Base-by-base conservation (phyloP, 2,888 invertebrate species). In the Halocaridina rubra region DNA sequence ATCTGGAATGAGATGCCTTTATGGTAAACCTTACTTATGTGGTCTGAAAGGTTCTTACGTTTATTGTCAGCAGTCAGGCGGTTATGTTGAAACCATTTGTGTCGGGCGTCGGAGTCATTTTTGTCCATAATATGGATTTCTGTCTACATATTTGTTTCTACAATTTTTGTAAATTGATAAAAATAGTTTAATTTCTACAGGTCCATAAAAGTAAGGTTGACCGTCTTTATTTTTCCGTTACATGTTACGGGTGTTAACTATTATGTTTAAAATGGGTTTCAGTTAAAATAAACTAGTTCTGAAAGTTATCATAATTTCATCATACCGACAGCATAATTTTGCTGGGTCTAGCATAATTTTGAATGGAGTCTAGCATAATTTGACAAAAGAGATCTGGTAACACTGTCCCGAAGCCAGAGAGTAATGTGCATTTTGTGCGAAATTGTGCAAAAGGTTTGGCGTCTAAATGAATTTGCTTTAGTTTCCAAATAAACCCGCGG, bases 251-350 rank as follows among this genome's bases (percentile, higher is more conserved):
- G n/a, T n/a, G 3, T 53, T 53, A 53, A 53, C 53, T 53, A 53
- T 53, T 53, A 53, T 53, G 53, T 53, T 53, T 53, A 53, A n/a
- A 53, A 53, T 4, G 19, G 8, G 3, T 53, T 2, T 53, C 19
- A n/a, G 3, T 13, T 13, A 53, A 53, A 53, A 53, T 4, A 53
- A 53, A 53, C 16, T 53, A 53, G 53, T 19, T 53, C 53, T 53
- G 53, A 53, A 53, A 53, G 53, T 53, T 19, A 53, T 13, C 53
- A 53, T 53, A 53, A 53, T 53, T 53, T 53, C 53, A 53, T 19
- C 53, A 53, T 53, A n/a, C 53, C 53, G 53, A 53, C 19, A 53
- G 53, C 2, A 39, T 33, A 77, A 77, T 32, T 77, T 78, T 71
- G 27, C 29, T 16, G 29, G 69, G 27, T 16, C n/a, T n/a, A n/a